These are phyloP conservation scores for Toxotes jaculatrix DNA, from an alignment of 2,113 vertebrate genomes.

Conservation along the genomic window DNA sequence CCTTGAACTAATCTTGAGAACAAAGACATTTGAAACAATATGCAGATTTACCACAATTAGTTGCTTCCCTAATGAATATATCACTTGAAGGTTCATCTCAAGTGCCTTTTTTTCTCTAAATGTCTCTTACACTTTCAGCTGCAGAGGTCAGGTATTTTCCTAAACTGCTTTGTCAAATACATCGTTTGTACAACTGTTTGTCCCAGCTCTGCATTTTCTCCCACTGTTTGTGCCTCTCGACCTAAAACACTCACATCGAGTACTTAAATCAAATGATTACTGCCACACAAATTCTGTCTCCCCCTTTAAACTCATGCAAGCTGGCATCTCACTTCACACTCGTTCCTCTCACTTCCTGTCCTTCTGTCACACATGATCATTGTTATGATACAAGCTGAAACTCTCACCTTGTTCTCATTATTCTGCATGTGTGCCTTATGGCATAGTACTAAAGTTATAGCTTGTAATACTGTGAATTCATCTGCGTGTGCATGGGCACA, in stretches of 20 bases:
- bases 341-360: constrained; percentile 58
- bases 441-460: background rate
- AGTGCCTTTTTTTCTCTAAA: background rate
- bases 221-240: background rate
- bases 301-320: constrained; percentile 8
- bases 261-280: constrained; percentile 27
- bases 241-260: constrained; percentile 18
- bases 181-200: background rate
- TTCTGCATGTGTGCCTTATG: background rate
- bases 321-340: constrained; percentile 40
- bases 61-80: too few species aligned
- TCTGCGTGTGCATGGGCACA: background rate
- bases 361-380: constrained; percentile 29
- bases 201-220: background rate
- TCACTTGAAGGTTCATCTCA: too few species aligned
- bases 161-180: background rate
- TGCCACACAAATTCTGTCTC: constrained; percentile 11
- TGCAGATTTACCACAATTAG: background rate
- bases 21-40: background rate
- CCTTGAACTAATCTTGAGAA: too few species aligned
- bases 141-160: background rate
- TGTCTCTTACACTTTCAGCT: background rate
- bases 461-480: background rate
- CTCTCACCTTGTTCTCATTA: background rate
- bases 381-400: background rate